Evolutionary conservation across 2,888 invertebrate species (phyloP), one percentile per base, ranked within the genome.

Genomic region (Leucozona laternaria): DNA sequence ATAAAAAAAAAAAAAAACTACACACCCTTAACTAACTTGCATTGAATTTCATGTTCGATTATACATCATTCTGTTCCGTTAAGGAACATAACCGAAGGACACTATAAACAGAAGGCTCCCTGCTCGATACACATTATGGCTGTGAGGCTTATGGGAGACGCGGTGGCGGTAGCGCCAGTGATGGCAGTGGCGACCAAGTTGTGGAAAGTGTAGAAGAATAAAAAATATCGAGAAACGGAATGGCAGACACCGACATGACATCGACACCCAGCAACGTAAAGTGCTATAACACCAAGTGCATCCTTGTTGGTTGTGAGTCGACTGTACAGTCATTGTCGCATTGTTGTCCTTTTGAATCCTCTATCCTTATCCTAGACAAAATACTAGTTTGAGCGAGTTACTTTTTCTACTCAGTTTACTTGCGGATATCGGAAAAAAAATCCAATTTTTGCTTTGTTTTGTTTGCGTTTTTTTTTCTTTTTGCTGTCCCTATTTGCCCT

Each of bases 1-100:
- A 37, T 53, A 53, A 25, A 25, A 53, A 6, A 22, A 28, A 57
- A 73, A 57, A 62, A 50, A 31, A 13, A n/a, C 40, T 7, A 31
- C 34, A 34, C 28, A 50, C 43, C 64, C 40, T 34, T 76, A 22
- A 60, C 79, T 79, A 64, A 76, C 84, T 85, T 85, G 76, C 60
- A 80, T 77, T 85, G 84, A 80, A 80, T 85, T 68, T 77, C 72
- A 60, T 85, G 84, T 85, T 85, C 84, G 80, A 85, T 85, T 84
- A 84, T 84, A 84, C 79, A 79, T 84, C 71, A 79, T 66, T 72
- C 53, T 76, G 71, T 72, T 50, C 58, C 45, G 71, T 79, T 71
- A 60, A 72, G 72, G 60, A 72, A 72, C 76, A 76, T 76, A 72
- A 72, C 79, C 76, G 31, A 60, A 68, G 58, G 66, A 72, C 66